Conservation (phyloP, 2,113 vertebrate species). For the Bostrychus sinensis region DNA sequence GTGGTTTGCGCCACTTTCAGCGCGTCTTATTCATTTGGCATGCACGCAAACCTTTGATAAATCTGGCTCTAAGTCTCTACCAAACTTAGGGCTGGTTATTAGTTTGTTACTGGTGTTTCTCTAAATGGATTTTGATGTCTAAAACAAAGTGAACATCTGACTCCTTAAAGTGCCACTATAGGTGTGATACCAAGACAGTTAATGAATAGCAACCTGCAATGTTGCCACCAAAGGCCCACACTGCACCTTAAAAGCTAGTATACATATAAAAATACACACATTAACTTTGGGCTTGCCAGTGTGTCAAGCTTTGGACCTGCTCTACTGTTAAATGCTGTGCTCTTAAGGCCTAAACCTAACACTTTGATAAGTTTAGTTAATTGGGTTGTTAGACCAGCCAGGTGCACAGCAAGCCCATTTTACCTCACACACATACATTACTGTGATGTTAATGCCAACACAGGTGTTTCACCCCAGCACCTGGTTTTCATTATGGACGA, state of each 20-base stretch:
- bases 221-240: too few relatives aligned
- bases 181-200: too few relatives aligned
- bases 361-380: slow-evolving; percentile 8
- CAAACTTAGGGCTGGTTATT: too few relatives aligned
- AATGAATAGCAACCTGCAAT: too few relatives aligned
- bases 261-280: neutral
- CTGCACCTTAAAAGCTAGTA: neutral
- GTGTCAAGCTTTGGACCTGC: neutral
- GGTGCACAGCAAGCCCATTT: slow-evolving; percentile 1
- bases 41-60: too few relatives aligned
- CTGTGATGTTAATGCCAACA: slow-evolving; percentile 8
- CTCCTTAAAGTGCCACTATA: too few relatives aligned
- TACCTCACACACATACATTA: slow-evolving; percentile 14
- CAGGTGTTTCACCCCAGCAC: slow-evolving; percentile 9
- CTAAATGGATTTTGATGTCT: too few relatives aligned
- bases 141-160: too few relatives aligned
- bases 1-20: too few relatives aligned
- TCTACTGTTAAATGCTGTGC: neutral
- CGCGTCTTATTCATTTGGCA: too few relatives aligned
- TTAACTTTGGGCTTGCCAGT: neutral
- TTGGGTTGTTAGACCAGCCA: slow-evolving; percentile 12
- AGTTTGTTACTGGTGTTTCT: too few relatives aligned
- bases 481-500: slow-evolving; percentile 10
- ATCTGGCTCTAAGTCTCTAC: too few relatives aligned
- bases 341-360: slow-evolving; percentile 3